Percentiles rank a stretch among this genome's conserved stretches.
phyloP scores from a whole-genome alignment of 2,113 vertebrate species.

The Microtus ochrogaster region DNA sequence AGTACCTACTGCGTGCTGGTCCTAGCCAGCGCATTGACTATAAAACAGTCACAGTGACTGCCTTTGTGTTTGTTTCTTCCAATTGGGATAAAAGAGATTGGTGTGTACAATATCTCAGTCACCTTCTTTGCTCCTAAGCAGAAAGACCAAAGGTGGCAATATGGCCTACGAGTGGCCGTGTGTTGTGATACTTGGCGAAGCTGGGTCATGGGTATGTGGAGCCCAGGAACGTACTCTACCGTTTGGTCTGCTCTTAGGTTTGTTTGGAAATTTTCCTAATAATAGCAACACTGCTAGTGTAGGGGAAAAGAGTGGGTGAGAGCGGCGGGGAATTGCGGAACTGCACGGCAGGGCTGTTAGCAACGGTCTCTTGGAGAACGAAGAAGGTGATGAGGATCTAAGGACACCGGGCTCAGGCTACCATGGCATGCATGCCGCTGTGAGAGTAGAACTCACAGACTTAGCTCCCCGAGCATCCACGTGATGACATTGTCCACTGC shows the following conservation, averaged over 20 bases:
- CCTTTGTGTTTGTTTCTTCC: neutral
- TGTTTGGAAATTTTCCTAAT: neutral
- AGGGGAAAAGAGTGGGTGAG: neutral
- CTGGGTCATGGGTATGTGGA: too few species aligned
- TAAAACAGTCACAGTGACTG: neutral
- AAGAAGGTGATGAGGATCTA: neutral
- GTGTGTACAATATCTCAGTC: neutral
- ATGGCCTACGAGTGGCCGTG: too few species aligned
- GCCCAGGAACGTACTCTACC: neutral
- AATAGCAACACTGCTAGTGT: neutral
- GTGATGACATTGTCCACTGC: fast-evolving
- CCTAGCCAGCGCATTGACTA: too few species aligned
- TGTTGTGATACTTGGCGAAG: neutral
- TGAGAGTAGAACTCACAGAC: neutral
- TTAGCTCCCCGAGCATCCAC: fast-evolving
- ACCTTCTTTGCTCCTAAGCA: neutral
- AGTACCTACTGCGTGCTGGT: neutral
- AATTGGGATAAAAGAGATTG: neutral
- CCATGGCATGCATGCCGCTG: fast-evolving
- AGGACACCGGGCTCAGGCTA: neutral
- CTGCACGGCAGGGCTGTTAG: too few species aligned
- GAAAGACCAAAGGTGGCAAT: neutral
- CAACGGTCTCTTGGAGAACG: neutral
- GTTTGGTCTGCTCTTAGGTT: neutral
- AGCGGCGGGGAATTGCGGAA: neutral